Percentiles rank a stretch among this genome's conserved stretches.
These are phyloP conservation scores for Diplodus puntazzo DNA, from an alignment of 2,797 vertebrate genomes.

Conservation along the genomic window DNA sequence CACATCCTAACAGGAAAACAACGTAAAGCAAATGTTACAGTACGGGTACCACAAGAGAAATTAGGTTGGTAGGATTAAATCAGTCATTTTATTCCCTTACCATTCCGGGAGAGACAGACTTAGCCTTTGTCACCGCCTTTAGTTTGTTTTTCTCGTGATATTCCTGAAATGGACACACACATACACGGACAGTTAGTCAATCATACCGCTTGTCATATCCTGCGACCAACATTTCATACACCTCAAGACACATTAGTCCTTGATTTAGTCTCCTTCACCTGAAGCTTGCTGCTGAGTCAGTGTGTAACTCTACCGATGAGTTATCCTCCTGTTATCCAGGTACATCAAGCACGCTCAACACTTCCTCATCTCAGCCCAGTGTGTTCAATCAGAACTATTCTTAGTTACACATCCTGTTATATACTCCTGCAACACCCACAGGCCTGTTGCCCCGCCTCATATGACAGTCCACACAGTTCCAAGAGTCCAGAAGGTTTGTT, in stretches of 20 bases:
- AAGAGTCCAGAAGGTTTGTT: constrained; percentile 65
- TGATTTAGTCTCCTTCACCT: background rate
- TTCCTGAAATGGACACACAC: constrained; percentile 71
- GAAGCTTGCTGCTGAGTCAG: background rate
- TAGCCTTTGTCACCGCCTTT: constrained; percentile 59
- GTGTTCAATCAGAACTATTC: constrained; percentile 73
- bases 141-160: constrained; percentile 68
- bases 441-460: constrained; percentile 63
- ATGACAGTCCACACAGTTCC: constrained; percentile 46
- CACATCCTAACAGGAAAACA: constrained; percentile 85
- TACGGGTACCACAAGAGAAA: background rate
- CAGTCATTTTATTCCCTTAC: constrained; percentile 63
- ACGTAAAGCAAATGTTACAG: background rate
- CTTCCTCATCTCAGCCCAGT: constrained; percentile 20
- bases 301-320: constrained; percentile 1
- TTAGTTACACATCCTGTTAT: constrained; percentile 75
- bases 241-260: background rate
- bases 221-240: background rate
- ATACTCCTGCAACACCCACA: constrained; percentile 70
- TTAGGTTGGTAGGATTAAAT: background rate
- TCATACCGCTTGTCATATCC: too few relatives aligned
- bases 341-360: constrained; percentile 21
- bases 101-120: constrained; percentile 75
- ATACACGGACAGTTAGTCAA: background rate
- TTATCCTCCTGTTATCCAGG: constrained; percentile 12